phyloP scores from a whole-genome alignment of 2,113 vertebrate genomes.

The Anoplopoma fimbria region DNA sequence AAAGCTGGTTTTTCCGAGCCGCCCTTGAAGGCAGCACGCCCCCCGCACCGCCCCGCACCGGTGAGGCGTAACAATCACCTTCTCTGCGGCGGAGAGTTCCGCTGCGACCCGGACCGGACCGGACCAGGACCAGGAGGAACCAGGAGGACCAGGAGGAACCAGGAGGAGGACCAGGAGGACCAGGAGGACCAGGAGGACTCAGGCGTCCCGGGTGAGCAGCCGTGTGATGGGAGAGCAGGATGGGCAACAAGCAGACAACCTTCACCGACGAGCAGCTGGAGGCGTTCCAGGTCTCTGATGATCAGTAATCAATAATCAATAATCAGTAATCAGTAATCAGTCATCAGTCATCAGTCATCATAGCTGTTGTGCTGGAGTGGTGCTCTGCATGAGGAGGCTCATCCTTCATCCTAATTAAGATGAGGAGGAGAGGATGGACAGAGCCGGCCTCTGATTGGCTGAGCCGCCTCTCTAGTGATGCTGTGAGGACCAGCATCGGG shows the following conservation, averaged over 20 bases:
- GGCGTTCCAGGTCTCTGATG: slow-evolving; percentile 88
- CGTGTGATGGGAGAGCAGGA: slow-evolving; percentile 86
- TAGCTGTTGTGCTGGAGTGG: too few relatives aligned
- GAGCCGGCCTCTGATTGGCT: slow-evolving; percentile 39
- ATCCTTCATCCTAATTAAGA: background rate
- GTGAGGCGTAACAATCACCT: too few relatives aligned
- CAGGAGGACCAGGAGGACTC: slow-evolving; percentile 34
- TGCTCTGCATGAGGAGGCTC: too few relatives aligned
- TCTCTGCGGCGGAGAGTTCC: too few relatives aligned
- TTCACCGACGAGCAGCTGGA: slow-evolving; percentile 96
- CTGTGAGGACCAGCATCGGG: background rate
- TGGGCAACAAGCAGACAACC: slow-evolving; percentile 96
- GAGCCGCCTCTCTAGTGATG: slow-evolving; percentile 19
- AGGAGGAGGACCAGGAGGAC: background rate
- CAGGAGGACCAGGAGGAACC: slow-evolving; percentile 56
- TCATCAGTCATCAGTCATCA: too few relatives aligned
- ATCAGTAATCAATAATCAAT: too few relatives aligned
- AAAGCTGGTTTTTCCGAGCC: too few relatives aligned
- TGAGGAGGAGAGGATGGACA: background rate
- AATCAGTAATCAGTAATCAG: too few relatives aligned
- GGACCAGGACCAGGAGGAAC: background rate
- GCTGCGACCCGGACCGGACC: too few relatives aligned
- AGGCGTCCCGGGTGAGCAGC: slow-evolving; percentile 85
- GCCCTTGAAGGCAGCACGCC: background rate
- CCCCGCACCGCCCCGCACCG: too few relatives aligned